Evolutionary conservation across 1,140 invertebrate species (phyloP).

Genomic region (Bombus confusus): DNA sequence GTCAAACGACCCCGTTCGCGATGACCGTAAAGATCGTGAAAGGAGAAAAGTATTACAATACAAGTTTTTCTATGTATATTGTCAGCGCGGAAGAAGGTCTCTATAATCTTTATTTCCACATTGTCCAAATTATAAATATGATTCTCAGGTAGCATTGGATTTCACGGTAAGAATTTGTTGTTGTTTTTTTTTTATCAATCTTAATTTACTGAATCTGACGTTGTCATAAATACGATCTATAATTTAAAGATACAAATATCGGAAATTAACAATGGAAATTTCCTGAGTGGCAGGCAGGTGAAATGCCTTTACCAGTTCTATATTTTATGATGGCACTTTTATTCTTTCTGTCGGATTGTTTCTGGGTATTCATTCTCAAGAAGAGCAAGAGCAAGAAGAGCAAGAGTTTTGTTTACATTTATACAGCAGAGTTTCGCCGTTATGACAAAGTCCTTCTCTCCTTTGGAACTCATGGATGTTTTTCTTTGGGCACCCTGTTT

Average conservation of each 20-base stretch:
- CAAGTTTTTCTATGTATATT: conserved; percentile 91
- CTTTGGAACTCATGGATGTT: neutral
- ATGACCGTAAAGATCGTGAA: conserved; percentile 71
- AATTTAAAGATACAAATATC: conserved; percentile 89
- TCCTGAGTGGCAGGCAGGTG: conserved; percentile 98
- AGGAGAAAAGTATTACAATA: conserved; percentile 75
- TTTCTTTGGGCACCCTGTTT: conserved; percentile 89
- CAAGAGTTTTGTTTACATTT: conserved; percentile 77
- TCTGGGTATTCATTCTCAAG: conserved; percentile 95
- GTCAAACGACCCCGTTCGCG: conserved; percentile 62
- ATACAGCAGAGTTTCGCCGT: neutral
- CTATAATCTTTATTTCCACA: conserved; percentile 98
- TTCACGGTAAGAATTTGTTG: conserved; percentile 84
- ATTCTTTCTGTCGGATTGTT: conserved; percentile 93
- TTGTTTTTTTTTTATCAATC: neutral
- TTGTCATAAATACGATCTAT: neutral
- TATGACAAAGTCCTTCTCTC: neutral
- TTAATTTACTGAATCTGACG: neutral
- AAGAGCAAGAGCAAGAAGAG: no score
- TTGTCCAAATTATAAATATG: conserved; percentile 89
- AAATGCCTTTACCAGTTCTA: conserved; percentile 96
- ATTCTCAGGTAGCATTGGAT: conserved; percentile 83
- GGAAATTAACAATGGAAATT: conserved; percentile 94
- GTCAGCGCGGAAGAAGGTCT: conserved; percentile 91
- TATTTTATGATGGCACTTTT: conserved; percentile 96